Evolutionary conservation across 1,140 invertebrate species (phyloP).

Genomic region (Drosophila setifemur): DNA sequence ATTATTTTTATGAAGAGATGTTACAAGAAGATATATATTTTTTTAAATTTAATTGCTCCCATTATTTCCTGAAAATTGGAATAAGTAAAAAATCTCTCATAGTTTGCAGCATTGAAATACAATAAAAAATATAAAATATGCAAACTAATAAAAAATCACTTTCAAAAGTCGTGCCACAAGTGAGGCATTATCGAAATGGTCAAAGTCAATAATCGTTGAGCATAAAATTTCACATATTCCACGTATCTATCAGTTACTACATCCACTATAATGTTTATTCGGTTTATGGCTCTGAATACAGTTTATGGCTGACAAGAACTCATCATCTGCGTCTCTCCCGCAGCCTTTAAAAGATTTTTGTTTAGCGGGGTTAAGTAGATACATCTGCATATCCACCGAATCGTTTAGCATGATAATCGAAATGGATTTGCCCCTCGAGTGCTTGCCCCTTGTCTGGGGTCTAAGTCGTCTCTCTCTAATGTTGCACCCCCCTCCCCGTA

Average conservation of each 20-base stretch:
- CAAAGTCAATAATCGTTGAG: neutral
- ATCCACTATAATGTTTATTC: neutral
- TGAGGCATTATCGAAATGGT: slow-evolving; percentile 28
- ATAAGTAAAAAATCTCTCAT: no score
- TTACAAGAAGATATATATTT: no score
- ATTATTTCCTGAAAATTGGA: no score
- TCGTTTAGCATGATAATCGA: slow-evolving; percentile 48
- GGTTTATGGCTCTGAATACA: slow-evolving; percentile 23
- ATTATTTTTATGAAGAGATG: no score
- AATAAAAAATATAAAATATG: no score
- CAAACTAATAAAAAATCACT: slow-evolving; percentile 1
- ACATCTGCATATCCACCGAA: slow-evolving; percentile 30
- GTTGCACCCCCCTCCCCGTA: neutral
- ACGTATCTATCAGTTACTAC: neutral
- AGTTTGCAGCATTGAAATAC: no score
- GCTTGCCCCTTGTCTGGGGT: neutral
- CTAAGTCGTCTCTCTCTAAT: slow-evolving; percentile 6
- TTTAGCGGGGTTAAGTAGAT: slow-evolving; percentile 39
- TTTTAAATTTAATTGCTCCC: no score
- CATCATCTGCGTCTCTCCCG: neutral
- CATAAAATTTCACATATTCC: neutral
- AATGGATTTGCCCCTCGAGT: slow-evolving; percentile 36
- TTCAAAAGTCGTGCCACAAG: neutral
- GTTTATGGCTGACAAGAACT: slow-evolving; percentile 25
- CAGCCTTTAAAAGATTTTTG: slow-evolving; percentile 16